These are phyloP conservation scores for Diplazon laetatorius DNA, from an alignment of 2,888 invertebrate genomes.

Conservation along the genomic window DNA sequence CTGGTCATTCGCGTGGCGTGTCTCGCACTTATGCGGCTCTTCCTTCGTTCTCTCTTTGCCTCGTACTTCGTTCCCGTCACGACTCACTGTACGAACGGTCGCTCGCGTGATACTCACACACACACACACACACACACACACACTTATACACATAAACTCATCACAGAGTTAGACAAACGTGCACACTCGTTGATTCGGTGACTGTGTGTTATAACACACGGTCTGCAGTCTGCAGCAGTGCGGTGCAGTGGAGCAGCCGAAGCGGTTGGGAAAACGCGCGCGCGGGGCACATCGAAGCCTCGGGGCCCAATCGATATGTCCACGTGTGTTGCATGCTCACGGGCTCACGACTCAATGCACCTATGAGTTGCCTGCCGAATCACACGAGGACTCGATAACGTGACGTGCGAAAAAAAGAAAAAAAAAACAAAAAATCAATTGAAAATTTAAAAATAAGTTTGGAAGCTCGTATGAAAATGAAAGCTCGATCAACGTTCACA, in stretches of 20 bases:
- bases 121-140: constrained; percentile 3
- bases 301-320: constrained; percentile 55
- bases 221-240: constrained; percentile 57
- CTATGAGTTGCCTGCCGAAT: constrained; percentile 21
- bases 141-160: background rate
- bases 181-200: background rate
- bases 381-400: no score
- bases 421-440: no score
- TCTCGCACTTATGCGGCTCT: constrained; percentile 18
- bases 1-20: background rate
- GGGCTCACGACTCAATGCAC: constrained; percentile 2
- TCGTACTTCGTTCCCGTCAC: constrained; percentile 11
- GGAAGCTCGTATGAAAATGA: no score
- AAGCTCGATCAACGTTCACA: no score
- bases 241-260: constrained; percentile 22
- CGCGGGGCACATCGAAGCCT: constrained; percentile 23
- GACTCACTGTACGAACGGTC: constrained; percentile 5
- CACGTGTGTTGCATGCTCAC: constrained; percentile 47
- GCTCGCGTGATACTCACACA: constrained; percentile 31
- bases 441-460: no score
- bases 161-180: constrained; percentile 16
- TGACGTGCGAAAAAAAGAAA: no score
- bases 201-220: constrained; percentile 40
- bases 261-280: constrained; percentile 40
- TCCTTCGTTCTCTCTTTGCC: background rate